Evolutionary conservation across 2,888 invertebrate species (phyloP), one percentile per base, ranked within the genome.

Genomic region (Zygogramma bicolorata): DNA sequence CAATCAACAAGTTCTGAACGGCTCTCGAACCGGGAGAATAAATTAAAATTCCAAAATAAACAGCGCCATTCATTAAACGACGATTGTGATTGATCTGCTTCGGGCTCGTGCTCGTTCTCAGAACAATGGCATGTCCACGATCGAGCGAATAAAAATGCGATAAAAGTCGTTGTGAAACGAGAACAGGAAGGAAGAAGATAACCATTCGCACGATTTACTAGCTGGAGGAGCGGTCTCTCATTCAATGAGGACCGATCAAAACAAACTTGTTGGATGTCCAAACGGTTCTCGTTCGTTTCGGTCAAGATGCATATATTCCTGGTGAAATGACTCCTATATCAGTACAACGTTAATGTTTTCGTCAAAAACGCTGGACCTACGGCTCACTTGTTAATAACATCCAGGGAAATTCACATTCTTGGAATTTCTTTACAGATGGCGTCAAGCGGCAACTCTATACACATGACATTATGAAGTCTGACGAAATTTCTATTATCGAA

Each of bases 131-230:
- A n/a, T n/a, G n/a, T n/a, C n/a, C n/a, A 53, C 27, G 53, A 27
- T 25, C 53, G n/a, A 27, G 27, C 53, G n/a, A n/a, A 53, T 53
- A 25, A 58, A 66, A 66, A 38, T 57, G 65, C 53, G 65, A 66
- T 66, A 58, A 66, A 66, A 53, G 18, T 68, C 57, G 57, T 65
- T 70, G 71, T 67, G 42, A 67, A 70, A 75, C 59, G 65, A 71
- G 71, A 72, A 69, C 69, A 72, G 72, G 67, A 75, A 75, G 69
- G 61, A 62, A 67, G 70, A 61, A 62, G 62, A 62, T 62, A 62
- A 62, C 22, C 15, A 40, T 40, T 62, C 7, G 15, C 40, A 27
- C 61, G 61, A 40, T 42, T 61, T 40, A 40, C 40, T 40, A 42
- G 42, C 25, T 4, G 25, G 40, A 62, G 62, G 42, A 62, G 27